Percentiles rank a stretch among this genome's conserved stretches.
Evolutionary conservation across 2,113 vertebrate genomes (phyloP).

Genomic region (human (Homo sapiens)): DNA sequence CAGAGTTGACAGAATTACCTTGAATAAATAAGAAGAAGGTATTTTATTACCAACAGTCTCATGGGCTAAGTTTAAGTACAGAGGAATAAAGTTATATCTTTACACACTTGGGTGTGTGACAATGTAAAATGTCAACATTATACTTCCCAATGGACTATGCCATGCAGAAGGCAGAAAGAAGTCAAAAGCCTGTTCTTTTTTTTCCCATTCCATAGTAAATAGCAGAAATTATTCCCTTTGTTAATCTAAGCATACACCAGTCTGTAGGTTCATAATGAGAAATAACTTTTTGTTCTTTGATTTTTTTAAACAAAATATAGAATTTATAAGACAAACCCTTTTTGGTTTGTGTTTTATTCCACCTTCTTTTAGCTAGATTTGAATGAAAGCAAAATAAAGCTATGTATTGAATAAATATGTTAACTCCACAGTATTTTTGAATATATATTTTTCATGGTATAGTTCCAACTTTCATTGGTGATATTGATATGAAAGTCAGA

Average conservation of each 20-base stretch:
- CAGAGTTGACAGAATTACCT: background rate
- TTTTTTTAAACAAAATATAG: background rate
- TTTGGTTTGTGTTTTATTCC: background rate
- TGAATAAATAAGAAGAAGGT: background rate
- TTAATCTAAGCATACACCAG: background rate
- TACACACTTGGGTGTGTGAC: background rate
- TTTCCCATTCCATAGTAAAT: background rate
- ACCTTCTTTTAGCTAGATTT: background rate
- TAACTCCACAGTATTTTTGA: background rate
- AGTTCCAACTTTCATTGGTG: background rate
- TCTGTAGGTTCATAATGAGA: background rate
- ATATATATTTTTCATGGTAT: background rate
- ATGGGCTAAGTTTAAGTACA: background rate
- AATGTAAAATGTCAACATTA: background rate
- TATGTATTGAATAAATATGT: background rate
- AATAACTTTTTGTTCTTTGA: background rate
- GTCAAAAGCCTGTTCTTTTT: background rate
- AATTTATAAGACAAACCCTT: background rate
- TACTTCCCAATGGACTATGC: background rate
- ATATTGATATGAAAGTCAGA: constrained; percentile 32
- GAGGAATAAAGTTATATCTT: background rate
- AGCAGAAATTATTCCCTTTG: background rate
- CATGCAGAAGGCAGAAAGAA: background rate
- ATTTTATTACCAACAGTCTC: background rate
- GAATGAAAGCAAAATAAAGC: background rate